Evolutionary conservation across 2,888 invertebrate genomes (phyloP).

Genomic region (Sabellastarte sp.): DNA sequence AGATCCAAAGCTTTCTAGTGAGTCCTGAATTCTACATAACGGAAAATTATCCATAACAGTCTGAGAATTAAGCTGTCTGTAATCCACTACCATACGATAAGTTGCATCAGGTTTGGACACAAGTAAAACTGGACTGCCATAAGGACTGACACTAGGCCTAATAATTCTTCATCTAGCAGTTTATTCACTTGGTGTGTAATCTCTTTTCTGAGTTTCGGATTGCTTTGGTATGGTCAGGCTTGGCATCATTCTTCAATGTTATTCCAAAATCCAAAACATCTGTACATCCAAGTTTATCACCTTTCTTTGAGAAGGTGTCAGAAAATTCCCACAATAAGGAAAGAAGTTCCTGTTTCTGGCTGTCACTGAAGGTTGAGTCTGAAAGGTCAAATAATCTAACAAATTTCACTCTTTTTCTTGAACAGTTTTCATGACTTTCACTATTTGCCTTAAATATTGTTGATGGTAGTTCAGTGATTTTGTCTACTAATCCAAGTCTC

Average conservation of each 20-base stretch:
- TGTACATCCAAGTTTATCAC: not conserved
- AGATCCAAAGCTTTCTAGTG: not conserved
- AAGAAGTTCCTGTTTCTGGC: not conserved
- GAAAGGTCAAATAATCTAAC: not conserved
- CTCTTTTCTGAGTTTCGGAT: not conserved
- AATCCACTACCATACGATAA: not conserved
- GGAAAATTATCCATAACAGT: not conserved
- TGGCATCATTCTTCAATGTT: not conserved
- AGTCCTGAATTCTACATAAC: not conserved
- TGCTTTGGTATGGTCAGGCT: not conserved
- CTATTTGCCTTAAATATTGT: no score
- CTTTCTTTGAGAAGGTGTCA: not conserved
- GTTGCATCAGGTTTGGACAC: not conserved
- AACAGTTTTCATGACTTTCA: no score
- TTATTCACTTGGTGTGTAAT: not conserved
- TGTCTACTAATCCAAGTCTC: no score
- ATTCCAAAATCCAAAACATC: not conserved
- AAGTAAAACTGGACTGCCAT: not conserved
- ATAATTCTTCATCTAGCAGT: not conserved
- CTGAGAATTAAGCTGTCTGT: not conserved
- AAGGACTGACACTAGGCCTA: not conserved
- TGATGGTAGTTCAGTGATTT: no score
- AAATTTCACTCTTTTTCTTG: no score
- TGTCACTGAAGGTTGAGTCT: not conserved
- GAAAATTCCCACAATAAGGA: not conserved